Conservation (phyloP, 1,140 invertebrate species). For the Thalassaphorura encarpata region DNA sequence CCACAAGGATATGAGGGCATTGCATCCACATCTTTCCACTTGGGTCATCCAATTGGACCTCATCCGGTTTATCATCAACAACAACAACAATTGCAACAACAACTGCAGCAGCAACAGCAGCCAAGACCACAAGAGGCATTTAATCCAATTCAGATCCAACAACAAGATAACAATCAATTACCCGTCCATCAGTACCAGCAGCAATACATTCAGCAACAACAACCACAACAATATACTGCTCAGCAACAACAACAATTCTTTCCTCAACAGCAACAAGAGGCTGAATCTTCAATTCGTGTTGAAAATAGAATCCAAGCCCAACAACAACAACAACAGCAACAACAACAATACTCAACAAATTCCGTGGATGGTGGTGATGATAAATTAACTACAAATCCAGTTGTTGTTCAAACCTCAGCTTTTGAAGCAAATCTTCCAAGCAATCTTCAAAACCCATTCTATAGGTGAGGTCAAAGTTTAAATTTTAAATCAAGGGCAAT, state of each 20-base stretch:
- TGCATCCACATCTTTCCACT: slow-evolving; percentile 18
- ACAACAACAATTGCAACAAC: neutral
- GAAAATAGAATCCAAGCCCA: slow-evolving; percentile 1
- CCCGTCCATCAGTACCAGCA: neutral
- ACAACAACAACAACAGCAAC: neutral
- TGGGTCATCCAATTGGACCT: slow-evolving; percentile 15
- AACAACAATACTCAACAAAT: neutral
- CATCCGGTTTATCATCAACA: neutral
- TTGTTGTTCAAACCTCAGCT: slow-evolving; percentile 13
- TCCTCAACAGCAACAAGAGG: neutral
- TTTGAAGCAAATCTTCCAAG: slow-evolving; percentile 17
- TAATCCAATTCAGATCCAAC: no score
- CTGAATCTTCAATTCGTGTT: slow-evolving; percentile 1
- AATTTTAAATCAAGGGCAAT: no score
- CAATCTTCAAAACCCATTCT: slow-evolving; percentile 25
- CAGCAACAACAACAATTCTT: neutral
- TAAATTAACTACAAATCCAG: slow-evolving; percentile 12
- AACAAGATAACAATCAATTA: no score
- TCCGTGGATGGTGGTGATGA: neutral
- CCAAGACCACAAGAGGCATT: no score
- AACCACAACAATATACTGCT: neutral
- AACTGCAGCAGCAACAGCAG: neutral
- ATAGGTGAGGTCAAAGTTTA: no score
- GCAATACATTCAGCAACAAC: neutral
- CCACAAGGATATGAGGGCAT: slow-evolving; percentile 26